phyloP scores from a whole-genome alignment of 2,113 vertebrate genomes.

The Ceyx melanurus region DNA sequence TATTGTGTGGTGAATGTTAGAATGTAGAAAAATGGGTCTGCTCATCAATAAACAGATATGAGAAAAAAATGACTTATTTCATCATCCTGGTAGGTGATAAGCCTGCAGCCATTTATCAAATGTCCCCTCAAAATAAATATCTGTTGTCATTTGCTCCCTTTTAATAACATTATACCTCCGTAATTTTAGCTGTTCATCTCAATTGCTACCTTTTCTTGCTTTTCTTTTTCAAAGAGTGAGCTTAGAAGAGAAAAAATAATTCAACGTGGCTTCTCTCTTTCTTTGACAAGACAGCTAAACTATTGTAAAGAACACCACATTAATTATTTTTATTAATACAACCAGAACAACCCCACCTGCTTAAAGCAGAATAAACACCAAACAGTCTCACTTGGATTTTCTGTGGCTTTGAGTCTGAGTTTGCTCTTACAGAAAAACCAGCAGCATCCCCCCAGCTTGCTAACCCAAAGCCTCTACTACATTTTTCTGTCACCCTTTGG shows the following conservation, averaged over 20 bases:
- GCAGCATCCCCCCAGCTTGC: neutral
- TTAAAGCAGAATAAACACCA: neutral
- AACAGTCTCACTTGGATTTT: neutral
- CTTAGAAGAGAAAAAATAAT: neutral
- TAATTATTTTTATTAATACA: constrained; percentile 6
- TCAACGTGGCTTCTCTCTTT: neutral
- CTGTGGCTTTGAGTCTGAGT: neutral
- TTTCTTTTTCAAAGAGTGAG: neutral
- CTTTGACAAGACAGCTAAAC: neutral
- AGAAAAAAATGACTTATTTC: constrained; percentile 23
- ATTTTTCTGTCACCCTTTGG: neutral
- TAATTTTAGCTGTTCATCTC: constrained; percentile 13
- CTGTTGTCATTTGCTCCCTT: constrained; percentile 29
- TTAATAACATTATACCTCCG: constrained; percentile 12
- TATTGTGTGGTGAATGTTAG: neutral
- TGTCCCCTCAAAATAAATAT: constrained; percentile 7
- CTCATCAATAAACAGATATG: neutral
- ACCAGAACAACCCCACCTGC: neutral
- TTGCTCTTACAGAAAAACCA: neutral
- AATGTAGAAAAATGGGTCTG: neutral
- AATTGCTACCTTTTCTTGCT: neutral
- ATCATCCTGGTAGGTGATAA: constrained; percentile 31
- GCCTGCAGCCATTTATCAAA: constrained; percentile 35
- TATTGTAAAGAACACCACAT: neutral
- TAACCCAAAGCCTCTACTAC: neutral